Evolutionary conservation across 1,140 invertebrate species (phyloP).

Genomic region (Formica exsecta): DNA sequence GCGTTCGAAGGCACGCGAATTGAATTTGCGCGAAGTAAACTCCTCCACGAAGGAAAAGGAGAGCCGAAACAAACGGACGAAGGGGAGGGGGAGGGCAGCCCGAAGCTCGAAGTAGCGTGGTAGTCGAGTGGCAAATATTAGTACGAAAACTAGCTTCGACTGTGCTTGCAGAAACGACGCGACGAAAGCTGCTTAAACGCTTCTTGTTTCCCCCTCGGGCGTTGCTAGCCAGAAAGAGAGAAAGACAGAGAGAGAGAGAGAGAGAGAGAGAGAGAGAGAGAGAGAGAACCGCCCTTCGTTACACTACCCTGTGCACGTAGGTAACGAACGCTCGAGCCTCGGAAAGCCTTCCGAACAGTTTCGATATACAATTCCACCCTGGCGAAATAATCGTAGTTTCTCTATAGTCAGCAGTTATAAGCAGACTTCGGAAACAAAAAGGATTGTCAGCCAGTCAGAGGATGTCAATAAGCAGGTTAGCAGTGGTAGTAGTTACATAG

Average conservation of each 20-base stretch:
- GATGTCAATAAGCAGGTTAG: conserved; percentile 46
- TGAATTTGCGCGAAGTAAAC: conserved; percentile 55
- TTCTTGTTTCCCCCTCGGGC: conserved; percentile 59
- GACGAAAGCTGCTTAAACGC: conserved; percentile 86
- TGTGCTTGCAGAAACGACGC: conserved; percentile 80
- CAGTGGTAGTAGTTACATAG: conserved; percentile 36
- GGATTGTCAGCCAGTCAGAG: conserved; percentile 46
- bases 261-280: conserved; percentile 40
- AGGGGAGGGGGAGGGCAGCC: not conserved
- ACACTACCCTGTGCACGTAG: conserved; percentile 52
- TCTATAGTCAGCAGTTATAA: conserved; percentile 77
- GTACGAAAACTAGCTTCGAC: conserved; percentile 84
- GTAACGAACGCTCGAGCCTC: conserved; percentile 71
- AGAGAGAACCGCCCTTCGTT: conserved; percentile 59
- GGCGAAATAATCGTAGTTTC: conserved; percentile 76
- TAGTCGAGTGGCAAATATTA: conserved; percentile 87
- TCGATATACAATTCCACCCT: conserved; percentile 78
- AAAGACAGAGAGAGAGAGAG: conserved; percentile 17
- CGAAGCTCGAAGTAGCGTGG: conserved; percentile 68
- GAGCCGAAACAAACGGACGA: conserved; percentile 45
- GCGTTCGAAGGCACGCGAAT: conserved; percentile 59
- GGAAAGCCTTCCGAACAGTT: conserved; percentile 71
- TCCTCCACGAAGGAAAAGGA: conserved; percentile 14
- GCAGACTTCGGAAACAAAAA: conserved; percentile 64
- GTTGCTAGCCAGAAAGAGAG: not conserved